Evolutionary conservation across 2,113 vertebrate genomes (phyloP).

Genomic region (Oncorhynchus gorbuscha): DNA sequence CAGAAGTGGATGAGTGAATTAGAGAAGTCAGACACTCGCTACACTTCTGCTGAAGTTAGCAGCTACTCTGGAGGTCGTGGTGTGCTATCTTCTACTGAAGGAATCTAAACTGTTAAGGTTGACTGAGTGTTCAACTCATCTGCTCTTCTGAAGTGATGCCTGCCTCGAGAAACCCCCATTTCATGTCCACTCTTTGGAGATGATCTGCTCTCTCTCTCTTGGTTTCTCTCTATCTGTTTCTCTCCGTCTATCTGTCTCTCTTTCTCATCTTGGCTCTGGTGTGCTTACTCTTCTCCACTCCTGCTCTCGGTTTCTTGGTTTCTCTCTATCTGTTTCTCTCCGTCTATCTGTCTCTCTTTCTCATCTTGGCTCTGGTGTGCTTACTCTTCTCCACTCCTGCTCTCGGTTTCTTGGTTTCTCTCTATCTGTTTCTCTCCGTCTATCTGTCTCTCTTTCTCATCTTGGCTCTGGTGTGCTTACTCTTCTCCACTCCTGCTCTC

Average conservation of each 20-base stretch:
- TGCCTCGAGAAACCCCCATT: background rate
- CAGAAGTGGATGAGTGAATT: background rate
- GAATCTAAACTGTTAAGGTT: background rate
- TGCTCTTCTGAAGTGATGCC: background rate
- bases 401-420: no score
- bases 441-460: no score
- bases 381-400: no score
- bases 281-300: background rate
- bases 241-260: background rate
- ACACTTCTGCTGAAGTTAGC: background rate
- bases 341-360: no score
- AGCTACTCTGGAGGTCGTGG: background rate
- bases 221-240: background rate
- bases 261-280: background rate
- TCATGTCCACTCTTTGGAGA: background rate
- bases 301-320: background rate
- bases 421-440: no score
- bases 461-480: no score
- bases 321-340: no score
- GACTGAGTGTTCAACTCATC: background rate
- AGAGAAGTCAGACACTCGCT: background rate
- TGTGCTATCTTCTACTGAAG: background rate
- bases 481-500: no score
- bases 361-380: no score
- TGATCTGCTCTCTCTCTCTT: background rate